Base-by-base conservation (phyloP, 2,113 vertebrate genomes). In the Chlorocebus sabaeus region DNA sequence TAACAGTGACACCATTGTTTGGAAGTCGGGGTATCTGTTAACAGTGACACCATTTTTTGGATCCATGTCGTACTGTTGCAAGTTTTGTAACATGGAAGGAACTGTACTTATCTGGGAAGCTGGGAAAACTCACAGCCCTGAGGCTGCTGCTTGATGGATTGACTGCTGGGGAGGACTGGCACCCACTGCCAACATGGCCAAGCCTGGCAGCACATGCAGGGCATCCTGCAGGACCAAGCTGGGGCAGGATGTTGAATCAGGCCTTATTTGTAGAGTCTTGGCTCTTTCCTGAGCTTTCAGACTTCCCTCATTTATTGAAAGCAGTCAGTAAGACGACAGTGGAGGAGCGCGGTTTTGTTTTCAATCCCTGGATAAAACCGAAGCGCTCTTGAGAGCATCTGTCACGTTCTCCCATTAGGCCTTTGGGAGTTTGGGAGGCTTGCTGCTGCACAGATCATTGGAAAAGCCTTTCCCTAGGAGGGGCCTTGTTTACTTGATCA, bases 371-470 rank as follows among this genome's bases (percentile, higher is more conserved):
- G 30, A 5, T 76, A 0, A 27, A 13, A 12, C 17, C 0, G 25
- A 7, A 22, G 35, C 22, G 2, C 1, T 81, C 8, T 1, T 67
- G 61, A 5, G 16, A 72, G 38, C 16, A 14, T 7, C 5, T 35
- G 4, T 18, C 18, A 2, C 22, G 25, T 20, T 9, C 13, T 23
- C 43, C 43, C 7, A 1, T 32, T 13, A 8, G 25, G 3, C 14
- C 32, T 16, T 5, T 1, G 48, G 68, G 76, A 14, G 35, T 30
- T n/a, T 50, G 16, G 6, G 59, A 32, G 45, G 18, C n/a, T 57
- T 4, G 1, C 45, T 35, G 38, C 67, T 27, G 5, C 1, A 0
- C 2, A 1, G 8, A 6, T 5, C 1, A 11, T 35, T 67, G 5
- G 45, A 40, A 59, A 10, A 68, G 16, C 30, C 17, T 5, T 76